phyloP scores from a whole-genome alignment of 2,113 vertebrate genomes.

The Gavia stellata region DNA sequence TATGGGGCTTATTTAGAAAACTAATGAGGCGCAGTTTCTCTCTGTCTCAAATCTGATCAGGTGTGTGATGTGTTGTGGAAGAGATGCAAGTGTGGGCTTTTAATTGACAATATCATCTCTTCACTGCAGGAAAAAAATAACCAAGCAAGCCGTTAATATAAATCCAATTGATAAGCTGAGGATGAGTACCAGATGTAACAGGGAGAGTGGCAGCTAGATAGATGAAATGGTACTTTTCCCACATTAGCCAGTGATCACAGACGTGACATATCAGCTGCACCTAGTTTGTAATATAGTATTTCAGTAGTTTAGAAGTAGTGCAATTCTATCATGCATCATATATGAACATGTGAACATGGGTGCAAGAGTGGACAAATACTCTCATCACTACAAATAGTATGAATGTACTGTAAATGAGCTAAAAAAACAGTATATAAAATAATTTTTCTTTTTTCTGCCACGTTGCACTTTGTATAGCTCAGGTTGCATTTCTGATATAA shows the following conservation, averaged over 20 bases:
- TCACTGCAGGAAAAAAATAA: constrained; percentile 19
- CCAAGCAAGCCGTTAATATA: not conserved
- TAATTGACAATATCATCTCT: not conserved
- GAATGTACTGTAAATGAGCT: not conserved
- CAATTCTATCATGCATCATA: not conserved
- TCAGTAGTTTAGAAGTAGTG: not conserved
- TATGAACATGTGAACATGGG: not conserved
- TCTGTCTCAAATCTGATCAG: not conserved
- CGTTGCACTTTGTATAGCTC: not conserved
- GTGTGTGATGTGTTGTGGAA: not conserved
- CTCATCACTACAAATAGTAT: accelerated
- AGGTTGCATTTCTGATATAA: not conserved
- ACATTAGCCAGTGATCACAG: constrained; percentile 29
- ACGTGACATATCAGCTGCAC: not conserved
- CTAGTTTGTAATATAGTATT: not conserved
- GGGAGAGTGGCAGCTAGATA: constrained; percentile 30
- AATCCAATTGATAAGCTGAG: constrained; percentile 8
- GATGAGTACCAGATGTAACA: constrained; percentile 48
- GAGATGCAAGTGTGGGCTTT: not conserved
- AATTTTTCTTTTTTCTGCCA: not conserved
- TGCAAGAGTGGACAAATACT: not conserved
- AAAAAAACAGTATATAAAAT: not conserved
- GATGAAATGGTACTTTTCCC: constrained; percentile 66
- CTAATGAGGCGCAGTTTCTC: not conserved
- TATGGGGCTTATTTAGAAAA: not conserved